Conservation (phyloP, 2,113 vertebrate genomes). For the Andinoacara biseriatus region DNA sequence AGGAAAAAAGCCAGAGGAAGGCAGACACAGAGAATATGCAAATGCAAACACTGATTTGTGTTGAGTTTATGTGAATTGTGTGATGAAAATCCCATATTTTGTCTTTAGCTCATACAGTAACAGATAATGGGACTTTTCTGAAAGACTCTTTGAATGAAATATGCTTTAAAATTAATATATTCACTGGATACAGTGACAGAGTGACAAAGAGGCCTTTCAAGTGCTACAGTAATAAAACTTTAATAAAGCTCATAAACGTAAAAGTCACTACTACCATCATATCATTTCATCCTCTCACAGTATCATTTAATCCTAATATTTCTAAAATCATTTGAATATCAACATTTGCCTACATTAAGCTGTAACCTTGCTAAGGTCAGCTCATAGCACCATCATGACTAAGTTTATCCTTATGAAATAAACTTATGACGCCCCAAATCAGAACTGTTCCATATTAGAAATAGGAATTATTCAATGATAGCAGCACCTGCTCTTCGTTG, state of each 20-base stretch:
- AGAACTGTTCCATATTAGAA: background rate
- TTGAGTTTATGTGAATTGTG: background rate
- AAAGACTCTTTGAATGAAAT: background rate
- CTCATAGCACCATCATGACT: background rate
- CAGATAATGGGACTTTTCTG: background rate
- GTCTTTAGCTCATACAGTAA: background rate
- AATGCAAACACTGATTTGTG: background rate
- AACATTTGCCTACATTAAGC: background rate
- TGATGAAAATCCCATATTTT: background rate
- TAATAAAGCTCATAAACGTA: background rate
- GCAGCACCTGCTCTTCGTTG: background rate
- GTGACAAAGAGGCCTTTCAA: background rate
- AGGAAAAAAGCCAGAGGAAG: background rate
- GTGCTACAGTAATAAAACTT: slow-evolving; percentile 6
- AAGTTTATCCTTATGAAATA: background rate
- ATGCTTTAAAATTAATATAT: background rate
- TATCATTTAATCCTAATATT: background rate
- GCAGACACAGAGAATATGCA: background rate
- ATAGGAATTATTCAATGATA: too few relatives aligned
- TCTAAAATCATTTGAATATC: background rate
- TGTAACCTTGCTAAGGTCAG: background rate
- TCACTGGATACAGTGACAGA: slow-evolving; percentile 7
- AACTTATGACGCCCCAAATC: background rate
- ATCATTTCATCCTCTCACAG: background rate
- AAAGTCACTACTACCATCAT: background rate